These are phyloP conservation scores for Poeciliopsis infans DNA, from an alignment of 2,797 vertebrate genomes.

Conservation along the genomic window DNA sequence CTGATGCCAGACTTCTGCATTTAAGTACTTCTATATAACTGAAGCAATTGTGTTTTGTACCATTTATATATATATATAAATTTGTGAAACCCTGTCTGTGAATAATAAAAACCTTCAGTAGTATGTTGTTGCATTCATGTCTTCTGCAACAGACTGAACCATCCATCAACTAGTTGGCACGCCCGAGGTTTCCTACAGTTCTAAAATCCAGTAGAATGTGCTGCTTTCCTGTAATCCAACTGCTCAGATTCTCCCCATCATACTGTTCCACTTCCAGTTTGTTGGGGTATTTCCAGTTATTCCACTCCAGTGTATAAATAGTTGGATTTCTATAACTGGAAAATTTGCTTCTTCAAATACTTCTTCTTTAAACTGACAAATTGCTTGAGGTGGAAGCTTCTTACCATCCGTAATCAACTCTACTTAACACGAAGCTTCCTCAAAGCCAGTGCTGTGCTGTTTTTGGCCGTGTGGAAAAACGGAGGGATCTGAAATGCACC, in stretches of 20 bases:
- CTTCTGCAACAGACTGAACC: conserved; percentile 44
- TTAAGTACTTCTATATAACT: conserved; percentile 14
- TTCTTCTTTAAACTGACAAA: conserved; percentile 69
- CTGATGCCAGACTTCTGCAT: conserved; percentile 11
- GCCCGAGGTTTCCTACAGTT: conserved; percentile 58
- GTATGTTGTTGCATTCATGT: conserved; percentile 44
- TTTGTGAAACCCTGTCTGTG: conserved; percentile 40
- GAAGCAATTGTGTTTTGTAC: conserved; percentile 31
- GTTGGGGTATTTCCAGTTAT: conserved; percentile 70
- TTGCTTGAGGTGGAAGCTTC: conserved; percentile 68
- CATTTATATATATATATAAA: no score
- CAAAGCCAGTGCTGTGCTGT: conserved; percentile 59
- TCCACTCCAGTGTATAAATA: conserved; percentile 63
- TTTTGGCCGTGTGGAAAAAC: conserved; percentile 71
- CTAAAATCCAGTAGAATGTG: conserved; percentile 46
- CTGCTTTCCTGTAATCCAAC: conserved; percentile 60
- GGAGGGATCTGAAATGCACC: conserved; percentile 63
- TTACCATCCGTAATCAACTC: conserved; percentile 75
- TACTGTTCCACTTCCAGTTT: conserved; percentile 55
- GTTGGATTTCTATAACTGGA: conserved; percentile 61
- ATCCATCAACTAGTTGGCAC: conserved; percentile 42
- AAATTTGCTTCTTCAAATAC: conserved; percentile 60
- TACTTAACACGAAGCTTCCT: conserved; percentile 62
- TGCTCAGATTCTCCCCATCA: conserved; percentile 41
- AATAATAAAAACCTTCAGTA: conserved; percentile 43